Conservation (phyloP, 2,113 vertebrate species). For the Leucopsar rothschildi region DNA sequence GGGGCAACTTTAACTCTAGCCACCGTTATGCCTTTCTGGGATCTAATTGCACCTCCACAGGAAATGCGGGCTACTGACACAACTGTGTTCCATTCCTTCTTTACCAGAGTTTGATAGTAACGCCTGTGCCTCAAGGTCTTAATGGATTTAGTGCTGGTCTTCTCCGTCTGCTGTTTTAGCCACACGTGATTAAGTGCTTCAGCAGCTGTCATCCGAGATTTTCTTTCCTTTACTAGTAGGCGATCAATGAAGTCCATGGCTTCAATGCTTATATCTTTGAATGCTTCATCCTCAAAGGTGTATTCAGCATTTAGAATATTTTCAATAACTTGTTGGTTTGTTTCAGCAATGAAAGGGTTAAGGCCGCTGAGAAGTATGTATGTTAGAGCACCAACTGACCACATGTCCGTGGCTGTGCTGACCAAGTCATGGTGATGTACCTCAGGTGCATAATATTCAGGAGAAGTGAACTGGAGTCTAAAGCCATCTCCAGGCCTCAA, state of each 20-base stretch:
- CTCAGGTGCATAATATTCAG: constrained; percentile 94
- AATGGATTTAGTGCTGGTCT: constrained; percentile 85
- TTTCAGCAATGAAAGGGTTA: constrained; percentile 96
- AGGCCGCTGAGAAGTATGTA: constrained; percentile 92
- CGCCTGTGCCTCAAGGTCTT: constrained; percentile 88
- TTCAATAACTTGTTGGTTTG: constrained; percentile 95
- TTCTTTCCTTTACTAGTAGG: constrained; percentile 92
- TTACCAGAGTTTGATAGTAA: constrained; percentile 91
- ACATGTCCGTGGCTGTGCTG: constrained; percentile 95
- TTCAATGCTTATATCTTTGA: constrained; percentile 87
- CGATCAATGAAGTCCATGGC: constrained; percentile 94
- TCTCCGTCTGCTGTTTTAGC: constrained; percentile 85
- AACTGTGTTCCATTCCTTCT: constrained; percentile 92
- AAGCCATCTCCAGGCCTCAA: constrained; percentile 93
- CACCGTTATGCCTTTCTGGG: constrained; percentile 88
- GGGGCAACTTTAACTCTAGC: constrained; percentile 95
- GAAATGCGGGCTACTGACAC: constrained; percentile 92
- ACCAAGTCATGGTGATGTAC: constrained; percentile 95
- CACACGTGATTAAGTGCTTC: constrained; percentile 90
- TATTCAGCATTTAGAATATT: constrained; percentile 94
- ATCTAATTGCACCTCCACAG: constrained; percentile 88
- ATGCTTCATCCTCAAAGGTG: constrained; percentile 93
- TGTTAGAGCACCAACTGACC: constrained; percentile 90
- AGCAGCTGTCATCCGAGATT: constrained; percentile 91
- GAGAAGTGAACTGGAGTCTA: constrained; percentile 89